Conservation (phyloP, 64 coral and sea anemone species). For the Trachythela sp. region DNA sequence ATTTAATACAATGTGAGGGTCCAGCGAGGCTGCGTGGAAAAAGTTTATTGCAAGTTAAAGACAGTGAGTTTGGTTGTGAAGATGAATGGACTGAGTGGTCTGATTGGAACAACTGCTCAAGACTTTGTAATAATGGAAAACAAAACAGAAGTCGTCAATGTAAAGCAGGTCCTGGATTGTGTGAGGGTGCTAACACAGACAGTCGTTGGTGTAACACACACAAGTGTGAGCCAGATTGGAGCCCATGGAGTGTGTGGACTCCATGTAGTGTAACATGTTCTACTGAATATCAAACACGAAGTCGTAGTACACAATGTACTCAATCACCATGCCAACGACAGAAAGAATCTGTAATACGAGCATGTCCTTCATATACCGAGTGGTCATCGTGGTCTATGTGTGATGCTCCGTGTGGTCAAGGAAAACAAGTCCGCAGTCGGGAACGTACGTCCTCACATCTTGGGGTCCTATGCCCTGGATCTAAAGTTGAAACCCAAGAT, state of each 20-base stretch:
- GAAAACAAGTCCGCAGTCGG: not conserved
- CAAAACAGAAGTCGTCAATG: not conserved
- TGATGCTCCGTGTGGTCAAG: not conserved
- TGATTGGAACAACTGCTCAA: not conserved
- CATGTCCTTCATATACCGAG: not conserved
- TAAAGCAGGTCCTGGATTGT: not conserved
- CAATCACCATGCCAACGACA: not conserved
- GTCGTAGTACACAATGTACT: not conserved
- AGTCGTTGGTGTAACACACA: not conserved
- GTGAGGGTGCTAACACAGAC: not conserved
- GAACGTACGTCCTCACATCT: not conserved
- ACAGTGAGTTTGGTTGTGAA: not conserved
- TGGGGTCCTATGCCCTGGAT: not conserved
- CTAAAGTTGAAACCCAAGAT: not conserved
- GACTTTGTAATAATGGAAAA: not conserved
- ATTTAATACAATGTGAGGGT: not conserved
- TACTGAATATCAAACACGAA: not conserved
- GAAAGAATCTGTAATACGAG: not conserved
- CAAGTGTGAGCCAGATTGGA: not conserved
- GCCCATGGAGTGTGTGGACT: not conserved
- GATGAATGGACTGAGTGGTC: not conserved
- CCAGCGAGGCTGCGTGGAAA: not conserved
- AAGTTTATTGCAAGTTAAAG: not conserved
- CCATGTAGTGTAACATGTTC: not conserved
- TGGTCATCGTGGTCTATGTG: not conserved